Evolutionary conservation across 2,113 vertebrate genomes (phyloP).

Genomic region (Loxodonta africana): DNA sequence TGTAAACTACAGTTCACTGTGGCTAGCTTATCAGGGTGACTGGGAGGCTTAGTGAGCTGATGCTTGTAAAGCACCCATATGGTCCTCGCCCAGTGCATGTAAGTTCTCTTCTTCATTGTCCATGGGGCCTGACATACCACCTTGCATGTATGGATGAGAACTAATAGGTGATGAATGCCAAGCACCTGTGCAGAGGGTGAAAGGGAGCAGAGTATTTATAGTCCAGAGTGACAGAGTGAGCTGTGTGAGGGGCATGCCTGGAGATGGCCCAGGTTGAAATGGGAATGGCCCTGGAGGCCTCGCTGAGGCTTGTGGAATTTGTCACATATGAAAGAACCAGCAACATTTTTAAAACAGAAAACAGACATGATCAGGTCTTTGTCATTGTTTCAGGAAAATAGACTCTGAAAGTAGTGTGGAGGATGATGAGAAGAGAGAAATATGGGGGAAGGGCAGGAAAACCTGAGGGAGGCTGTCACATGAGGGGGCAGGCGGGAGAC

Average conservation of each 20-base stretch:
- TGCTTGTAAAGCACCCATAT: background rate
- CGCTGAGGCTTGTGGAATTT: background rate
- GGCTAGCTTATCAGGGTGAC: background rate
- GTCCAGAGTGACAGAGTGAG: background rate
- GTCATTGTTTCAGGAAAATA: background rate
- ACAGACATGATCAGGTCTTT: background rate
- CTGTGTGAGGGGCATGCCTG: accelerated
- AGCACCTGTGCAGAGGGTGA: background rate
- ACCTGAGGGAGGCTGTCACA: background rate
- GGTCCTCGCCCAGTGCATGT: background rate
- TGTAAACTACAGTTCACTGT: background rate
- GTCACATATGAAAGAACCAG: background rate
- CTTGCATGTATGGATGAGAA: accelerated
- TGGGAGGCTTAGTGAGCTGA: background rate
- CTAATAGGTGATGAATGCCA: background rate
- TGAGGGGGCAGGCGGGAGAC: background rate
- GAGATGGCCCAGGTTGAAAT: background rate
- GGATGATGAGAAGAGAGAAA: background rate
- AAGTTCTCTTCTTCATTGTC: background rate
- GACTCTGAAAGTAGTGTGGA: background rate
- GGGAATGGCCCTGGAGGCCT: background rate
- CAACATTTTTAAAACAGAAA: background rate
- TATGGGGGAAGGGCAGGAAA: background rate
- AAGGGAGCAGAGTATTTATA: background rate
- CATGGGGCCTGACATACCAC: background rate